These are phyloP conservation scores for Autographa pulchrina DNA, from an alignment of 2,888 invertebrate genomes.

Conservation along the genomic window DNA sequence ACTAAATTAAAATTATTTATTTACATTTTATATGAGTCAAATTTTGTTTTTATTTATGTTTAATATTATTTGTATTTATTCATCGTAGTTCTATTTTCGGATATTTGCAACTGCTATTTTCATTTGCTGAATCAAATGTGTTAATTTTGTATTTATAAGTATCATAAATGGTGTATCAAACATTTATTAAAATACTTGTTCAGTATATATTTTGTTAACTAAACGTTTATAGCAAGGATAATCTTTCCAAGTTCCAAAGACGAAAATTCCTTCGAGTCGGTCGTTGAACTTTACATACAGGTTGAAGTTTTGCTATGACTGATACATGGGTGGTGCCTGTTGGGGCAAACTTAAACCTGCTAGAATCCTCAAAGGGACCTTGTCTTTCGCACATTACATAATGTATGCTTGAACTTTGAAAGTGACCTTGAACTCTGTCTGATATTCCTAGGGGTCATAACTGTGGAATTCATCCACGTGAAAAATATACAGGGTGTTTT, in stretches of 20 bases:
- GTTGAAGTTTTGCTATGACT: background rate
- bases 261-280: background rate
- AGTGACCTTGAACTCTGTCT: background rate
- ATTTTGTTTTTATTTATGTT: no score
- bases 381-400: background rate
- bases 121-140: no score
- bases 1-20: no score
- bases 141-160: no score
- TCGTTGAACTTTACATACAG: background rate
- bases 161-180: no score
- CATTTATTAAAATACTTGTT: no score
- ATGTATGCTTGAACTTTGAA: background rate
- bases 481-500: background rate
- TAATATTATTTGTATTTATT: no score
- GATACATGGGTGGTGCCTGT: constrained; percentile 1
- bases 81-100: no score
- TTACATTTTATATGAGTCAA: no score
- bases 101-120: no score
- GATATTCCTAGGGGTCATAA: background rate
- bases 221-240: background rate
- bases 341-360: background rate
- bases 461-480: no score
- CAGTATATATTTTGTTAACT: background rate
- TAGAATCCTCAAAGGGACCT: background rate
- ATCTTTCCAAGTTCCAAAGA: background rate